phyloP scores from a whole-genome alignment of 2,888 invertebrate species.

The Schrankia costaestrigalis region DNA sequence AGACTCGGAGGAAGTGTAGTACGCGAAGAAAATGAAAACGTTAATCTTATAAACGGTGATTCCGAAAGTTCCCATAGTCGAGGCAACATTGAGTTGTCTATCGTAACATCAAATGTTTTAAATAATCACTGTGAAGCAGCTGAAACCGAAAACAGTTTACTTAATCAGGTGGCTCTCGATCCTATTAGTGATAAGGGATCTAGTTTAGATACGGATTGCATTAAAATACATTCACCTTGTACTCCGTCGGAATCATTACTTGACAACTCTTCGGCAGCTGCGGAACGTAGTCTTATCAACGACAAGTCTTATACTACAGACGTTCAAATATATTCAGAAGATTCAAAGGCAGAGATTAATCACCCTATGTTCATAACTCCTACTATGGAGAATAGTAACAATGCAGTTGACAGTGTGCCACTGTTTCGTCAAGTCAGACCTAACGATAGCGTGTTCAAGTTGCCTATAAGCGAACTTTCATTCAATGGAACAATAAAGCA shows the following conservation, averaged over 20 bases:
- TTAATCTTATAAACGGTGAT: conserved; percentile 42
- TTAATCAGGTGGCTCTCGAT: conserved; percentile 39
- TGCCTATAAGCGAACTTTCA: conserved; percentile 69
- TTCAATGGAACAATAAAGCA: conserved; percentile 76
- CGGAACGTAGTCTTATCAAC: conserved; percentile 53
- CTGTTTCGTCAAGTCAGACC: conserved; percentile 60
- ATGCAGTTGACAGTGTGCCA: conserved; percentile 72
- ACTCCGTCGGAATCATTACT: conserved; percentile 49
- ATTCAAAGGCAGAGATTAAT: conserved; percentile 56
- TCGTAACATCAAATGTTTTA: conserved; percentile 43
- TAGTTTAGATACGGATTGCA: conserved; percentile 47
- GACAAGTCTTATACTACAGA: conserved; percentile 61
- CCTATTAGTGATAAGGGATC: conserved; percentile 46
- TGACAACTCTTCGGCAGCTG: conserved; percentile 56
- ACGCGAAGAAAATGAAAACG: conserved; percentile 34
- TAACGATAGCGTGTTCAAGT: conserved; percentile 64
- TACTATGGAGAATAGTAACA: conserved; percentile 78
- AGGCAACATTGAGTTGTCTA: conserved; percentile 63
- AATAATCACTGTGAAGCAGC: conserved; percentile 50
- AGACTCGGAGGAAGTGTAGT: conserved; percentile 48
- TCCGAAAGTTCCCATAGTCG: conserved; percentile 52
- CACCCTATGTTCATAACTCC: conserved; percentile 69
- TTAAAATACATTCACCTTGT: conserved; percentile 53
- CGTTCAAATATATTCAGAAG: conserved; percentile 59
- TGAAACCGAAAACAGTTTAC: conserved; percentile 42